These are phyloP conservation scores for Onychomys leucogaster DNA, from an alignment of 2,797 vertebrate genomes.

Conservation along the genomic window DNA sequence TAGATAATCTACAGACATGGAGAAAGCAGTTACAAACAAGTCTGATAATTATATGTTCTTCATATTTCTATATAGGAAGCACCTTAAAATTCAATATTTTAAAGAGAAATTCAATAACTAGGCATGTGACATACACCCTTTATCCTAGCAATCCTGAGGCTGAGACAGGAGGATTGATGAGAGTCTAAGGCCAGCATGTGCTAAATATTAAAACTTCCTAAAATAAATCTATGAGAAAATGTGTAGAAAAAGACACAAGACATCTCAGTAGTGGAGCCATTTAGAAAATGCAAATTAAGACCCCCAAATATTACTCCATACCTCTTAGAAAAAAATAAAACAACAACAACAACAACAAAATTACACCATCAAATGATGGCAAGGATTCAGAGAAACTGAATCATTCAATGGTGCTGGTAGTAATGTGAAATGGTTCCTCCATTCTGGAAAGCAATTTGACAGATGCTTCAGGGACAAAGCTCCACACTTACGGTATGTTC, in stretches of 20 bases:
- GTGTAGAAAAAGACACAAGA: neutral
- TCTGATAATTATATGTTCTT: neutral
- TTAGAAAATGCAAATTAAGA: neutral
- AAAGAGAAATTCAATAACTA: neutral
- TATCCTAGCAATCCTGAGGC: neutral
- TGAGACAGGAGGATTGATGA: neutral
- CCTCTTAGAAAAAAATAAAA: neutral
- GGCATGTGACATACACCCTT: too few relatives aligned
- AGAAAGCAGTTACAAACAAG: neutral
- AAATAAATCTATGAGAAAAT: neutral
- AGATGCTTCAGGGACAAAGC: neutral
- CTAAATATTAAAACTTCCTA: neutral
- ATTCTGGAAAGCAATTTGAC: neutral
- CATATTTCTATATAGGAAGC: neutral
- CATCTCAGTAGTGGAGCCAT: neutral
- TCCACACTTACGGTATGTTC: neutral
- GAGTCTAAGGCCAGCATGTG: neutral
- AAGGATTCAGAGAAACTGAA: constrained; percentile 1
- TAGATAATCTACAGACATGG: neutral
- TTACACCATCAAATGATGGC: neutral
- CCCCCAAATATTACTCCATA: neutral
- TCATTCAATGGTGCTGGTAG: too few relatives aligned
- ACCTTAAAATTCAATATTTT: neutral
- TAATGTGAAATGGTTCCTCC: neutral
- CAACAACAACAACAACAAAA: neutral